A percentile compares a stretch with the other conserved stretches of the same genome.
Evolutionary conservation across 2,113 vertebrate species (phyloP).

Genomic region (Ammodytes marinus): DNA sequence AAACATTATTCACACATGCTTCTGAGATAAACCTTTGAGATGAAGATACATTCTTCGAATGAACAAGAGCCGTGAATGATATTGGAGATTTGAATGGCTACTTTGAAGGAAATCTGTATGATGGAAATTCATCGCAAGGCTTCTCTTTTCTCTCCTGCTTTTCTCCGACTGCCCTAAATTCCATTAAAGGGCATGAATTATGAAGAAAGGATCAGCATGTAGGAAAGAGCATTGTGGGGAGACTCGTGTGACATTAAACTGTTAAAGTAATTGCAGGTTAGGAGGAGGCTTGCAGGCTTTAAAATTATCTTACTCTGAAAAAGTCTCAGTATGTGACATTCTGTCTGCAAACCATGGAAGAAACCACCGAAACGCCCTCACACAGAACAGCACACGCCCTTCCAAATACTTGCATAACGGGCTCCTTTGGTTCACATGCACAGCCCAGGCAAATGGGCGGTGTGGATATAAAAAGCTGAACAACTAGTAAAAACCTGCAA

Average conservation of each 20-base stretch:
- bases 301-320: conserved; percentile 60
- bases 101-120: conserved; percentile 3
- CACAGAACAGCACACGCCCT: conserved; percentile 51
- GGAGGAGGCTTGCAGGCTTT: conserved; percentile 48
- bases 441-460: not conserved
- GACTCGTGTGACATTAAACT: conserved; percentile 75
- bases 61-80: conserved; percentile 14
- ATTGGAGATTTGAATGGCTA: conserved; percentile 13
- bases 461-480: not conserved
- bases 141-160: conserved; percentile 19
- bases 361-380: conserved; percentile 43
- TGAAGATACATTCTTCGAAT: conserved; percentile 7
- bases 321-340: conserved; percentile 46
- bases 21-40: not conserved
- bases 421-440: conserved; percentile 30
- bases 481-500: not conserved
- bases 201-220: conserved; percentile 52
- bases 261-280: conserved; percentile 77
- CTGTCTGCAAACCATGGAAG: conserved; percentile 45
- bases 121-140: conserved; percentile 41
- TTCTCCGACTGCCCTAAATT: conserved; percentile 43
- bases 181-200: conserved; percentile 67
- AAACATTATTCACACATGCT: not conserved
- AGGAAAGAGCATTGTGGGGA: conserved; percentile 46
- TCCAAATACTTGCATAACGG: conserved; percentile 37